Conservation (phyloP, 2,797 vertebrate genomes). For the Perodicticus potto region DNA sequence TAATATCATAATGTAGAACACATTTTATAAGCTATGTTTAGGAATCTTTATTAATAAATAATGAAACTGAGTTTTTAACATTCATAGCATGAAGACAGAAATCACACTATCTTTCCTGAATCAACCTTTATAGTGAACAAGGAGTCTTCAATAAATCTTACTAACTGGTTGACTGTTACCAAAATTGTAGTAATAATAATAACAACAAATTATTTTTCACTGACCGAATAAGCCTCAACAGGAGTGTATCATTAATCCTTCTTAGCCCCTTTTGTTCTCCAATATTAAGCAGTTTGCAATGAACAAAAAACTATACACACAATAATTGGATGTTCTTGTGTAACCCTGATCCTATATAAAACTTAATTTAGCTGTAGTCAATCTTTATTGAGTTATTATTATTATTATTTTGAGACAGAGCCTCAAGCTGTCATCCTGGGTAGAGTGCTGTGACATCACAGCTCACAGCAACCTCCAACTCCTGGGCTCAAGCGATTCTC, state of each 20-base stretch:
- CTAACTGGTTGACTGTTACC: not conserved
- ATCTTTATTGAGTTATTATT: not conserved
- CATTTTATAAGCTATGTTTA: not conserved
- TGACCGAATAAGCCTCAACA: not conserved
- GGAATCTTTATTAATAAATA: conserved; percentile 36
- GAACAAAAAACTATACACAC: not conserved
- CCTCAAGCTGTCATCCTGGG: too few relatives aligned
- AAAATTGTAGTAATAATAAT: not conserved
- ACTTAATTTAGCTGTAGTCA: not conserved
- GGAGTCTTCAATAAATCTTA: not conserved
- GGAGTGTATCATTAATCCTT: not conserved
- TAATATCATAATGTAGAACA: not conserved
- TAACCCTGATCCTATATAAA: conserved; percentile 5
- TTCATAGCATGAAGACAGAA: not conserved
- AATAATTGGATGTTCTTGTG: not conserved
- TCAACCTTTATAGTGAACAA: conserved; percentile 25
- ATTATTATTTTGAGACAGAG: too few relatives aligned
- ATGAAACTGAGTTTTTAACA: conserved; percentile 33
- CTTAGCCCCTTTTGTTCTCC: not conserved
- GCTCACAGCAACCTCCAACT: too few relatives aligned
- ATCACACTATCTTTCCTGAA: not conserved
- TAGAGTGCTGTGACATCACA: too few relatives aligned
- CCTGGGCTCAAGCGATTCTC: too few relatives aligned
- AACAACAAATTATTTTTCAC: conserved; percentile 31
- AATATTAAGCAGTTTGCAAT: not conserved